phyloP scores from a whole-genome alignment of 1,140 invertebrate genomes.

The Solenopsis invicta region DNA sequence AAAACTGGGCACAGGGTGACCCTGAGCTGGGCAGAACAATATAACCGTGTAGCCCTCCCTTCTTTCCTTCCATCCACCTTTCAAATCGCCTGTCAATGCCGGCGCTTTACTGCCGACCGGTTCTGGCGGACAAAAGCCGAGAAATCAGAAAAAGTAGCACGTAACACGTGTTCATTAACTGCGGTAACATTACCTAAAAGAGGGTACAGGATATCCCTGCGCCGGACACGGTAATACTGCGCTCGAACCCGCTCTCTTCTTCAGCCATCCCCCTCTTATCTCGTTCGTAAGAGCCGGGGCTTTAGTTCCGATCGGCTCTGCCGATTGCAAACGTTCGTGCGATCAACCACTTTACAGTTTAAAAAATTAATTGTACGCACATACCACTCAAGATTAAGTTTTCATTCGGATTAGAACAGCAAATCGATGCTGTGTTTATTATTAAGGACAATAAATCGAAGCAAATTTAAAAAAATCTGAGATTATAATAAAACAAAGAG shows the following conservation, averaged over 20 bases:
- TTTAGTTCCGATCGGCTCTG: constrained; percentile 91
- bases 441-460: background rate
- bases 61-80: constrained; percentile 82
- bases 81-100: constrained; percentile 87
- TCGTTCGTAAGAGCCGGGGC: constrained; percentile 88
- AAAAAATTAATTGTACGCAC: constrained; percentile 12
- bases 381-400: background rate
- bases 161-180: constrained; percentile 46
- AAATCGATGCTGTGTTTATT: background rate
- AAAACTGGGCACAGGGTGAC: constrained; percentile 86
- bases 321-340: constrained; percentile 58
- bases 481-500: background rate
- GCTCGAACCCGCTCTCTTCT: constrained; percentile 80
- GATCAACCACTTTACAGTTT: constrained; percentile 19
- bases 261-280: constrained; percentile 82
- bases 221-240: constrained; percentile 89
- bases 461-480: background rate
- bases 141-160: constrained; percentile 61
- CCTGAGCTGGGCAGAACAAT: constrained; percentile 90
- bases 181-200: constrained; percentile 84
- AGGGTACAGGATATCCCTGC: constrained; percentile 88
- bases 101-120: constrained; percentile 90
- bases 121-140: constrained; percentile 85
- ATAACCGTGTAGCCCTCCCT: constrained; percentile 83
- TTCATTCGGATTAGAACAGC: background rate